A percentile compares a stretch with the other conserved stretches of the same genome.
These are phyloP conservation scores for Schizothorax lantsangensis DNA, from an alignment of 2,797 vertebrate genomes.

Conservation along the genomic window DNA sequence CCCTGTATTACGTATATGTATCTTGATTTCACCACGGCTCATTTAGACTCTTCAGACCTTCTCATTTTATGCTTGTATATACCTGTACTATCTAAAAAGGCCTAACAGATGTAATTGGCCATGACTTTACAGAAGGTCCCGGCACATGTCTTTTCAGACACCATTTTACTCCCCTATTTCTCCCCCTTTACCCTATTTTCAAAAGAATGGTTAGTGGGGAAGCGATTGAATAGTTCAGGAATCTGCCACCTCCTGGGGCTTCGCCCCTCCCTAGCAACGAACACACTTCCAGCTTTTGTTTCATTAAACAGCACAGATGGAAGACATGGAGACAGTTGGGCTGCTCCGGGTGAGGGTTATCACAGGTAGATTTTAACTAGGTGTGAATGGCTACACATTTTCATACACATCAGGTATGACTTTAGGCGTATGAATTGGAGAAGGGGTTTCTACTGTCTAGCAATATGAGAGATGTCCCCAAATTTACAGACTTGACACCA, in stretches of 20 bases:
- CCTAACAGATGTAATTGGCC: slow-evolving; percentile 2
- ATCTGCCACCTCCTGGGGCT: slow-evolving; percentile 54
- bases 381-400: slow-evolving; percentile 53
- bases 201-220: slow-evolving; percentile 39
- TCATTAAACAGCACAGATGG: slow-evolving; percentile 37
- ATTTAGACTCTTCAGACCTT: not conserved
- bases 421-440: not conserved
- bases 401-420: slow-evolving; percentile 19
- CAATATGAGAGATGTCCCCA: not conserved
- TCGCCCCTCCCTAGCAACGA: slow-evolving; percentile 26
- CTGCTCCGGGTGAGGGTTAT: slow-evolving; percentile 31
- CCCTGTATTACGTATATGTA: not conserved
- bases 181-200: slow-evolving; percentile 27
- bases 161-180: slow-evolving; percentile 8
- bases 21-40: not conserved
- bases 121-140: not conserved
- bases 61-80: not conserved
- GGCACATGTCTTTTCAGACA: not conserved
- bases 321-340: slow-evolving; percentile 47
- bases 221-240: slow-evolving; percentile 52
- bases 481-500: not conserved
- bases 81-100: slow-evolving; percentile 7
- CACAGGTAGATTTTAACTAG: slow-evolving; percentile 35
- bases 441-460: not conserved
- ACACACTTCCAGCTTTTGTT: slow-evolving; percentile 59